phyloP scores from a whole-genome alignment of 2,797 vertebrate species.

The Enteromius radiatus region DNA sequence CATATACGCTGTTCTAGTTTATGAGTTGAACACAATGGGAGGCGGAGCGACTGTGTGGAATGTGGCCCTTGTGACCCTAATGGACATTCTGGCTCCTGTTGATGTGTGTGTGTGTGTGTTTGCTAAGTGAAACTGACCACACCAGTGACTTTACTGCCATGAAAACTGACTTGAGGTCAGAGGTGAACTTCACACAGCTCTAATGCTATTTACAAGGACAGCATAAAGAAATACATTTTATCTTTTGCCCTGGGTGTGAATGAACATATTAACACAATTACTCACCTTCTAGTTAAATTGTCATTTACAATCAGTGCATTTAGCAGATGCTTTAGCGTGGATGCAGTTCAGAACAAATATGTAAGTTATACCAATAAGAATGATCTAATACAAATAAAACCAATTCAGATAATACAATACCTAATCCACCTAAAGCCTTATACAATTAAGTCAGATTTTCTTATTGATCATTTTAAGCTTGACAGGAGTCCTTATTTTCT shows the following conservation, averaged over 20 bases:
- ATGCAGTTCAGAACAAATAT: not conserved
- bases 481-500: not conserved
- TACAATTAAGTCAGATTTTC: too few relatives aligned
- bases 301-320: not conserved
- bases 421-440: not conserved
- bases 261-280: not conserved
- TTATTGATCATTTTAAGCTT: not conserved
- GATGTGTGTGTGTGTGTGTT: slow-evolving; percentile 27
- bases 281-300: not conserved
- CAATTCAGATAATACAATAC: not conserved
- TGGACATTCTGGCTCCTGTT: slow-evolving; percentile 53
- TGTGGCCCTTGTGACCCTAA: slow-evolving; percentile 73
- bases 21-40: slow-evolving; percentile 77
- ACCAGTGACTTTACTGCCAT: not conserved
- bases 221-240: not conserved
- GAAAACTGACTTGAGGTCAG: slow-evolving; percentile 29
- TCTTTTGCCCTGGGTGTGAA: not conserved
- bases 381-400: not conserved
- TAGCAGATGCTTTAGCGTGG: not conserved
- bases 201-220: not conserved
- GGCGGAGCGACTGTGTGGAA: slow-evolving; percentile 77
- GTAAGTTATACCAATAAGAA: not conserved
- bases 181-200: slow-evolving; percentile 9
- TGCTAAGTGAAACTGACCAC: slow-evolving; percentile 24
- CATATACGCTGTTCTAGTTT: slow-evolving; percentile 59